A percentile compares a stretch with the other conserved stretches of the same genome.
Conservation (phyloP, 2,888 invertebrate genomes). For the Junonia oenone region DNA sequence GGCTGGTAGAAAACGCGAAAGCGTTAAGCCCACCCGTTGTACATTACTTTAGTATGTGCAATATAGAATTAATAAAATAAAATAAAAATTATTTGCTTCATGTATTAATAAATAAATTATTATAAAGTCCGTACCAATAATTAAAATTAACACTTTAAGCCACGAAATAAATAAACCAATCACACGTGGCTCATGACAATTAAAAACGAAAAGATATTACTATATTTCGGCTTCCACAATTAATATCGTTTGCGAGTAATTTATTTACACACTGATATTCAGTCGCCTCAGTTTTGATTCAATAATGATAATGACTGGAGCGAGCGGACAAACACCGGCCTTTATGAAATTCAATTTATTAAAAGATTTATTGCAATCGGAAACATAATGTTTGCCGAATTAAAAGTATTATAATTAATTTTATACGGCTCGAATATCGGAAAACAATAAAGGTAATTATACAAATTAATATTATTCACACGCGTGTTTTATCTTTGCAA, state of each 20-base stretch:
- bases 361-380: neutral
- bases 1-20: too few species aligned
- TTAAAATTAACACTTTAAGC: neutral
- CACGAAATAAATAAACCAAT: neutral
- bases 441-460: too few species aligned
- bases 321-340: neutral
- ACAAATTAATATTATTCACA: too few species aligned
- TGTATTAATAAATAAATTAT: neutral
- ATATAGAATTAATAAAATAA: too few species aligned
- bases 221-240: neutral
- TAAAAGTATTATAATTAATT: neutral
- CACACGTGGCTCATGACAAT: neutral
- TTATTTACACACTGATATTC: neutral
- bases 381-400: neutral
- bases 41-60: too few species aligned
- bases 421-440: too few species aligned
- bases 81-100: neutral
- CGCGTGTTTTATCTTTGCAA: too few species aligned
- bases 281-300: conserved; percentile 3
- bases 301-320: neutral
- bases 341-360: neutral
- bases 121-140: neutral
- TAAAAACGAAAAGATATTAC: conserved; percentile 1
- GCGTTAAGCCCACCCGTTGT: too few species aligned
- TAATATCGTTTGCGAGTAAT: neutral